Evolutionary conservation across 2,113 vertebrate species (phyloP).

Genomic region (Cochlearius cochlearius): DNA sequence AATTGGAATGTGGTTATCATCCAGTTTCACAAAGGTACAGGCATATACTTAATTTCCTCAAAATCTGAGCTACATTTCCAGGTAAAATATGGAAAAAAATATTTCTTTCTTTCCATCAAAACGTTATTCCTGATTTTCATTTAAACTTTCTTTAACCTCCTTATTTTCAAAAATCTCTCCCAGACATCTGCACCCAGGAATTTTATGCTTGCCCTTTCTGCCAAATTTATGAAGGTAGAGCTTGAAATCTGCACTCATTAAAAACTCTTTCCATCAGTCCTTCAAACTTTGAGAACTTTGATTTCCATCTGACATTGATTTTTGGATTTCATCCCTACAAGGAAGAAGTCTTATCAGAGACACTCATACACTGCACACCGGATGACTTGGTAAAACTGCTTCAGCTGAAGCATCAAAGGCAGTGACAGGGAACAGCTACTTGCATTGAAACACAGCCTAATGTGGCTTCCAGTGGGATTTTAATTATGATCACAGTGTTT

Average conservation of each 20-base stretch:
- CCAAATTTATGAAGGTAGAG: slow-evolving; percentile 43
- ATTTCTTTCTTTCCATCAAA: slow-evolving; percentile 10
- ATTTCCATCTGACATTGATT: slow-evolving; percentile 71
- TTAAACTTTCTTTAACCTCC: background rate
- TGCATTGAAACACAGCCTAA: slow-evolving; percentile 24
- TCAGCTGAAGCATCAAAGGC: slow-evolving; percentile 43
- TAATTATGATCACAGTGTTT: background rate
- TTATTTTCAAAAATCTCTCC: slow-evolving; percentile 34
- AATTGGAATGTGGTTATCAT: slow-evolving; percentile 56
- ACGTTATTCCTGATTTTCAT: background rate
- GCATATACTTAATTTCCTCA: slow-evolving; percentile 25
- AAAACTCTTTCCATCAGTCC: slow-evolving; percentile 55
- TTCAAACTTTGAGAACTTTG: slow-evolving; percentile 50
- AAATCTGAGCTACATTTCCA: slow-evolving; percentile 32
- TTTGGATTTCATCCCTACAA: slow-evolving; percentile 56
- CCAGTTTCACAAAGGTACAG: slow-evolving; percentile 25
- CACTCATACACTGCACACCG: slow-evolving; percentile 8
- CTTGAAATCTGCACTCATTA: slow-evolving; percentile 61
- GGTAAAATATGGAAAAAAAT: slow-evolving; percentile 20
- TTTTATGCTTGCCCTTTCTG: slow-evolving; percentile 39
- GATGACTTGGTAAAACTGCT: slow-evolving; percentile 45
- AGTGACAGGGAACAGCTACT: slow-evolving; percentile 27
- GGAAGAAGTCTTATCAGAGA: slow-evolving; percentile 58
- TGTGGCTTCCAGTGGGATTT: slow-evolving; percentile 22
- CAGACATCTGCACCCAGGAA: slow-evolving; percentile 47